Evolutionary conservation across 2,888 invertebrate species (phyloP).

Genomic region (Apamea crenata): DNA sequence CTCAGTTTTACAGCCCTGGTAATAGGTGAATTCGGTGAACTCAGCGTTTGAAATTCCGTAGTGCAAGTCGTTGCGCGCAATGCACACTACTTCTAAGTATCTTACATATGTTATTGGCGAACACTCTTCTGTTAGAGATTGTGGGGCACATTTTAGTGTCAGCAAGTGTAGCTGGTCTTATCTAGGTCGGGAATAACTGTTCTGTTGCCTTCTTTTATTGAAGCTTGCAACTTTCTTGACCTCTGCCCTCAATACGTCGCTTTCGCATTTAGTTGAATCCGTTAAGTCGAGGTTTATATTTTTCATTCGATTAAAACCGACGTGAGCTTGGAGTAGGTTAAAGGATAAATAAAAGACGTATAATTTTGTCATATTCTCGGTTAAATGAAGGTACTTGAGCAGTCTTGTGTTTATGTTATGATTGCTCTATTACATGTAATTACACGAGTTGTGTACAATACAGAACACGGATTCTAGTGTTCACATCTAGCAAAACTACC

Average conservation of each 20-base stretch:
- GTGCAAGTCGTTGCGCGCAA: conserved; percentile 44
- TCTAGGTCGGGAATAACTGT: conserved; percentile 57
- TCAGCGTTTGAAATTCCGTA: conserved; percentile 70
- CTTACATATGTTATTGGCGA: conserved; percentile 48
- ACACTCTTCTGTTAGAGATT: conserved; percentile 36
- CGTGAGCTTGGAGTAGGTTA: neutral
- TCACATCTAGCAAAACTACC: conserved; percentile 38
- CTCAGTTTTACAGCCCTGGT: conserved; percentile 80
- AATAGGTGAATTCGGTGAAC: conserved; percentile 80
- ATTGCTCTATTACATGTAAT: conserved; percentile 37
- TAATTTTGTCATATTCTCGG: conserved; percentile 17
- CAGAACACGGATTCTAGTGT: neutral
- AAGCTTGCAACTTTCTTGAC: conserved; percentile 60
- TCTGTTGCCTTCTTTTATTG: conserved; percentile 48
- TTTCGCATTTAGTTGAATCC: conserved; percentile 24
- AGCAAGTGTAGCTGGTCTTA: conserved; percentile 39
- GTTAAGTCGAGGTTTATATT: conserved; percentile 37
- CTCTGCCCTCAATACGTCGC: conserved; percentile 51
- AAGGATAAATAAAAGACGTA: conserved; percentile 9
- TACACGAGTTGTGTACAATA: conserved; percentile 8
- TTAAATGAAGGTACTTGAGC: conserved; percentile 4
- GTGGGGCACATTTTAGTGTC: conserved; percentile 42
- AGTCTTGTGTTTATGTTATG: conserved; percentile 14
- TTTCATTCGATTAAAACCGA: conserved; percentile 32
- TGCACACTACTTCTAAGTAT: conserved; percentile 50